Percentiles rank a stretch among this genome's conserved stretches.
These are phyloP conservation scores for Archaeoteleia sp. DNA, from an alignment of 2,888 invertebrate species.

Conservation along the genomic window DNA sequence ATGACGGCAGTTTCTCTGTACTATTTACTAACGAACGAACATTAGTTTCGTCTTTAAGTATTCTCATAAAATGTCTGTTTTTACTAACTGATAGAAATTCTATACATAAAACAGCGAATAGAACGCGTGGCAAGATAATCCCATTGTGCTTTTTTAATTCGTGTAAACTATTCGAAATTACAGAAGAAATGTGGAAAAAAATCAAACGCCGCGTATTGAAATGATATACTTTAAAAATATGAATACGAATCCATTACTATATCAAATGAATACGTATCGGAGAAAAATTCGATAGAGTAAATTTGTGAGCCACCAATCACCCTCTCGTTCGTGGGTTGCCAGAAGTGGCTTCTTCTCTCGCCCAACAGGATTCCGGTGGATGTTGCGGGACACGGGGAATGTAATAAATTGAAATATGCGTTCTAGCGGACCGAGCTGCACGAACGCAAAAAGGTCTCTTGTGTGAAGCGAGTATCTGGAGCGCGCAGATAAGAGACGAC, in stretches of 20 bases:
- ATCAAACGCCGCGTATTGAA: slow-evolving; percentile 6
- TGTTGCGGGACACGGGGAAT: slow-evolving; percentile 43
- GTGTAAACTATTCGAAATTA: slow-evolving; percentile 16
- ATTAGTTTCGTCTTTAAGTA: too few species aligned
- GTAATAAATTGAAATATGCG: slow-evolving; percentile 71
- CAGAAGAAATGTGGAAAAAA: slow-evolving; percentile 12
- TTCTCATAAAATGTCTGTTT: too few species aligned
- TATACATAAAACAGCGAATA: too few species aligned
- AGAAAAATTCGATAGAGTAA: slow-evolving; percentile 26
- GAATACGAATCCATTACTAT: slow-evolving; percentile 13
- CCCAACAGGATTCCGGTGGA: slow-evolving; percentile 32
- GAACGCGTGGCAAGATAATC: too few species aligned
- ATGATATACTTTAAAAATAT: slow-evolving; percentile 23
- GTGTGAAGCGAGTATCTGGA: slow-evolving; percentile 58
- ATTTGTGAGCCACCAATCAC: slow-evolving; percentile 34
- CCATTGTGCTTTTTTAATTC: too few species aligned
- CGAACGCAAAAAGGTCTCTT: slow-evolving; percentile 46
- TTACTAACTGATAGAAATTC: too few species aligned
- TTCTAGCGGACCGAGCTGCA: slow-evolving; percentile 56
- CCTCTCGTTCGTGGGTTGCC: slow-evolving; percentile 25
- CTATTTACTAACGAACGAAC: too few species aligned
- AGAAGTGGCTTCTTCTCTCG: slow-evolving; percentile 36
- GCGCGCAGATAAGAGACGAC: slow-evolving; percentile 70
- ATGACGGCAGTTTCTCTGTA: too few species aligned
- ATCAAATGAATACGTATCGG: slow-evolving; percentile 17